A percentile compares a stretch with the other conserved stretches of the same genome.
These are phyloP conservation scores for Pelodytes ibericus DNA, from an alignment of 2,797 vertebrate genomes.

Conservation along the genomic window DNA sequence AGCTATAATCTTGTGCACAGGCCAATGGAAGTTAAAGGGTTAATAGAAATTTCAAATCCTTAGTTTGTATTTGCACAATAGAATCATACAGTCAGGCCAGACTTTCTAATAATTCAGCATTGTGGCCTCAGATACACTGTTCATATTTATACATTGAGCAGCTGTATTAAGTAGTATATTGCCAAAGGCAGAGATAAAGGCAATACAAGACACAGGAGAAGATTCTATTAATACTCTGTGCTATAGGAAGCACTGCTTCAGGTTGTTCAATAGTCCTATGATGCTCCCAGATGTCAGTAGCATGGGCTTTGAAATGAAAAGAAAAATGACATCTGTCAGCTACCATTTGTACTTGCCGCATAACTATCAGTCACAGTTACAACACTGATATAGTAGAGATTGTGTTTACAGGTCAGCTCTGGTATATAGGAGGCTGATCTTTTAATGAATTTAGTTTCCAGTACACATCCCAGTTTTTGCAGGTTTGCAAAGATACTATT, in stretches of 20 bases:
- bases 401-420: conserved; percentile 30
- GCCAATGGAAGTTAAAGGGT: not conserved
- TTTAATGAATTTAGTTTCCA: not conserved
- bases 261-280: conserved; percentile 12
- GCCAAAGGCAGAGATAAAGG: conserved; percentile 43
- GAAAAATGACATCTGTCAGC: conserved; percentile 44
- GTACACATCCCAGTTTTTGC: not conserved
- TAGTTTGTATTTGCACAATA: conserved; percentile 35
- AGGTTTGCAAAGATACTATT: not conserved
- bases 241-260: conserved; percentile 26
- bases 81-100: conserved; percentile 29
- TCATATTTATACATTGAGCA: conserved; percentile 47
- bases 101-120: conserved; percentile 18
- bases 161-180: conserved; percentile 39
- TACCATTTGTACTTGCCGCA: conserved; percentile 28
- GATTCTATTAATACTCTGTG: conserved; percentile 33
- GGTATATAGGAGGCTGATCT: not conserved
- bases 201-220: conserved; percentile 23
- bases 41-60: not conserved
- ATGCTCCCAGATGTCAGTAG: conserved; percentile 33
- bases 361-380: conserved; percentile 10
- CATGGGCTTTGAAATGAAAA: conserved; percentile 28
- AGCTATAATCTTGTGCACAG: not conserved
- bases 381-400: not conserved
- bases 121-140: conserved; percentile 47